Evolutionary conservation across 2,113 vertebrate genomes (phyloP).

Genomic region (Colossoma macropomum): DNA sequence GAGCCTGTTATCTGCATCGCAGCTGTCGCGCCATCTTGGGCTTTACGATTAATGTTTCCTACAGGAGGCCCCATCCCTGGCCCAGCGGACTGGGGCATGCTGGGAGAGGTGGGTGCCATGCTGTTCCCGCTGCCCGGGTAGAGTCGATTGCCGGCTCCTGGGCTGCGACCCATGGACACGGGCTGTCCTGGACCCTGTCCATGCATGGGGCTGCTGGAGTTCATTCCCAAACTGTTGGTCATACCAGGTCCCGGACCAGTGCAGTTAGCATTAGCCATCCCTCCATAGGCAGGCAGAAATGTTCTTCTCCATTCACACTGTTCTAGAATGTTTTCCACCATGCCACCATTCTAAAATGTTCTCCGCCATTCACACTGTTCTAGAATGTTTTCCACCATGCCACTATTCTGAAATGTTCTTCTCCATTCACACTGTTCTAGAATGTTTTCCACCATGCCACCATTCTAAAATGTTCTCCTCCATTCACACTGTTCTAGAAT

Average conservation of each 20-base stretch:
- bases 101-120: constrained; percentile 91
- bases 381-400: no score
- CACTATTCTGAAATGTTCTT: no score
- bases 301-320: no score
- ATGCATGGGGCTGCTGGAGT: constrained; percentile 92
- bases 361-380: no score
- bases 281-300: constrained; percentile 86
- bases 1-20: constrained; percentile 86
- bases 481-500: no score
- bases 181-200: constrained; percentile 93
- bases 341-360: no score
- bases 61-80: constrained; percentile 95
- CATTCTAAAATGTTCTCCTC: no score
- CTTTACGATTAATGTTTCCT: constrained; percentile 89
- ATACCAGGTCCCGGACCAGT: constrained; percentile 81
- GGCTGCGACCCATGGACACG: constrained; percentile 85
- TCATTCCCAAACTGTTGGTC: constrained; percentile 82
- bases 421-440: no score
- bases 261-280: constrained; percentile 87
- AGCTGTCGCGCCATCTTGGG: constrained; percentile 84
- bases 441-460: no score
- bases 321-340: no score
- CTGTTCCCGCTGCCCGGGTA: constrained; percentile 85
- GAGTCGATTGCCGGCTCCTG: constrained; percentile 83
- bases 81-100: constrained; percentile 89